phyloP scores from a whole-genome alignment of 2,113 vertebrate species.

The Plecturocebus donacophilus region DNA sequence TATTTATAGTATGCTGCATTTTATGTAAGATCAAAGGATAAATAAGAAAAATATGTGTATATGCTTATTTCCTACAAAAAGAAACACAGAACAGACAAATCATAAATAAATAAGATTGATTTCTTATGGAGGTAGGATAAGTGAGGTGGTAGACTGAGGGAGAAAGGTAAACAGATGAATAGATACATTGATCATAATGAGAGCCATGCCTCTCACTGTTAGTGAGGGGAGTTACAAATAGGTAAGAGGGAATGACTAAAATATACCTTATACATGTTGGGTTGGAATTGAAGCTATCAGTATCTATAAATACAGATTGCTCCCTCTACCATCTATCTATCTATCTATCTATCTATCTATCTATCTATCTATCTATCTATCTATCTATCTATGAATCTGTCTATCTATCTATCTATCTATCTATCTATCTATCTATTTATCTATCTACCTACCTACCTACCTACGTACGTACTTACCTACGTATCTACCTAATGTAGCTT shows the following conservation, averaged over 20 bases:
- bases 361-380: not conserved
- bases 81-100: not conserved
- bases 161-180: not conserved
- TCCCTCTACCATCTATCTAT: not conserved
- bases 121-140: not conserved
- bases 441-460: no score
- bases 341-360: not conserved
- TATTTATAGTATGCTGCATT: not conserved
- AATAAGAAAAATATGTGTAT: not conserved
- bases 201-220: not conserved
- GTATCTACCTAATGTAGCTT: not conserved
- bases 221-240: not conserved
- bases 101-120: not conserved
- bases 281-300: not conserved
- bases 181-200: not conserved
- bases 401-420: not conserved
- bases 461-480: not conserved
- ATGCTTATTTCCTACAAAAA: not conserved
- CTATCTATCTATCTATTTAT: no score
- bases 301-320: not conserved
- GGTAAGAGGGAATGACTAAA: not conserved
- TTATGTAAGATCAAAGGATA: not conserved
- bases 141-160: not conserved
- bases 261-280: not conserved
- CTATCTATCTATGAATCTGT: no score